phyloP scores from a whole-genome alignment of 1,140 invertebrate genomes.

The Onthophagus taurus region DNA sequence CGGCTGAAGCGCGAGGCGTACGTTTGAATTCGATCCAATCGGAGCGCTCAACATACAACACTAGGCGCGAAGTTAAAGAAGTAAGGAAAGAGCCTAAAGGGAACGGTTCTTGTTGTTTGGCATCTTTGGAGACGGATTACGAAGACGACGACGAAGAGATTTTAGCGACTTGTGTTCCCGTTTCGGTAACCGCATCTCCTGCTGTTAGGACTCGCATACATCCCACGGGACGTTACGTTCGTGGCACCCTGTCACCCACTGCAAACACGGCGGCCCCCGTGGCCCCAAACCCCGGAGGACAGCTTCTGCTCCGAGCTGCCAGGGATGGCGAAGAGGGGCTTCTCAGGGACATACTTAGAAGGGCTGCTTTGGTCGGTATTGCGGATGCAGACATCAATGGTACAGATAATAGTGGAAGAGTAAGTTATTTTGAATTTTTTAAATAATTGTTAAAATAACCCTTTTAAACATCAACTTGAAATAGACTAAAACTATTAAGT shows the following conservation, averaged over 20 bases:
- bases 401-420: slow-evolving; percentile 33
- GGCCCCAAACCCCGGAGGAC: slow-evolving; percentile 35
- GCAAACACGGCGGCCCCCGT: slow-evolving; percentile 28
- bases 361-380: slow-evolving; percentile 24
- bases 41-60: not conserved
- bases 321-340: slow-evolving; percentile 34
- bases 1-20: not conserved
- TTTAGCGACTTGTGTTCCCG: no score
- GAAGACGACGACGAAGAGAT: not conserved
- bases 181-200: slow-evolving; percentile 26
- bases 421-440: slow-evolving; percentile 22
- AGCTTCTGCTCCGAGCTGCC: slow-evolving; percentile 31
- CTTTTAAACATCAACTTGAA: no score
- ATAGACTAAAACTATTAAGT: no score
- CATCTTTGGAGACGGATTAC: not conserved
- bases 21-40: not conserved
- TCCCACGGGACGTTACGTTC: slow-evolving; percentile 33
- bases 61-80: not conserved
- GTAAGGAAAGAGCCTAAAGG: not conserved
- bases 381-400: slow-evolving; percentile 31
- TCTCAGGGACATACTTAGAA: slow-evolving; percentile 26
- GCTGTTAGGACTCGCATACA: slow-evolving; percentile 29
- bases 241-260: slow-evolving; percentile 37
- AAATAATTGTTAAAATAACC: no score
- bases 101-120: not conserved